Evolutionary conservation across 2,888 invertebrate genomes (phyloP).

Genomic region (Idaea aversata): DNA sequence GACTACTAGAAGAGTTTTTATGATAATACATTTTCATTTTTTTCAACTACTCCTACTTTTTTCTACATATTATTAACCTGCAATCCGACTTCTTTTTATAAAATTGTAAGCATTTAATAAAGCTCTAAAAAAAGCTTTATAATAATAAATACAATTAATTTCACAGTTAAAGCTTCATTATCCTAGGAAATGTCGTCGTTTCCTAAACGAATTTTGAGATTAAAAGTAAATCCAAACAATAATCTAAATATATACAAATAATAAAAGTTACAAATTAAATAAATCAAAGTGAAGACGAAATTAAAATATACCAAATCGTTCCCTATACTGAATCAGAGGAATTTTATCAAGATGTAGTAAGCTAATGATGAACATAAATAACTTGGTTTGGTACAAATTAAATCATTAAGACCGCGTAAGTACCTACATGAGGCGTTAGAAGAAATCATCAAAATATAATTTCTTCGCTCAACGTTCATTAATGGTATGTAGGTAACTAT

Average conservation of each 20-base stretch:
- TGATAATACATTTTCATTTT: too few relatives aligned
- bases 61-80: too few relatives aligned
- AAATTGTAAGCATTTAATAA: too few relatives aligned
- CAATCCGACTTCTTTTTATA: too few relatives aligned
- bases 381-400: not conserved
- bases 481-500: not conserved
- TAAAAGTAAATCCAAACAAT: not conserved
- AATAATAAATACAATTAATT: too few relatives aligned
- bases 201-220: not conserved
- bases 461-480: not conserved
- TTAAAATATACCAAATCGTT: not conserved
- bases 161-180: too few relatives aligned
- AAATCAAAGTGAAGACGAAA: not conserved
- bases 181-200: not conserved
- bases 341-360: not conserved
- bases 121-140: too few relatives aligned
- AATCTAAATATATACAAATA: not conserved
- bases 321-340: not conserved
- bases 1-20: too few relatives aligned
- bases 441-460: not conserved
- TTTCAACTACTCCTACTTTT: too few relatives aligned
- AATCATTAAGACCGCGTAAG: not conserved
- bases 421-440: not conserved
- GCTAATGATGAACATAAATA: not conserved
- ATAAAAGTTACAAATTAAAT: not conserved